Base-by-base conservation (phyloP, 2,888 invertebrate genomes). In the Pseudoips prasinana region DNA sequence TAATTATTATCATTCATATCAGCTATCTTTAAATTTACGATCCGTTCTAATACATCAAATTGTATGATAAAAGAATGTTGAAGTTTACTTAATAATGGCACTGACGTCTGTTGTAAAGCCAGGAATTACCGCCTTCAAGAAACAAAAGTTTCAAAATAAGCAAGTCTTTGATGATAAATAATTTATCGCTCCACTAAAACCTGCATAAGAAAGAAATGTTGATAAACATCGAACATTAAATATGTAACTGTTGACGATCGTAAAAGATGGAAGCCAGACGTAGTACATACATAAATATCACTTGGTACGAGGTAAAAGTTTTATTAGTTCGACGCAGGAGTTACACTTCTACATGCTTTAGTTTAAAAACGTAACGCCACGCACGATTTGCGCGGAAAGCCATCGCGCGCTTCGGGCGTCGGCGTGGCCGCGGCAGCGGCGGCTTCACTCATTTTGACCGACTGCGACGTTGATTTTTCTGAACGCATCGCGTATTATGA, bases 161-260 rank as follows among this genome's bases (percentile, higher is more conserved):
- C 78, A 61, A 71, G 68, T 73, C 85, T 88, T 88, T 88, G 87
- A 88, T 81, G 87, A 85, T 80, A 83, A 79, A 83, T 87, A 85
- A 87, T 87, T 88, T 87, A 88, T 74, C 61, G 78, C 80, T 34
- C 62, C 83, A 85, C 79, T 88, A 87, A 86, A 87, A 84, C 80
- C 80, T 83, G 83, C 76, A 85, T 84, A 84, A 87, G 86, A 87
- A 88, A 87, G 82, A 87, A 86, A 79, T 88, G 87, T 87, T 88
- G 86, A 88, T 88, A 88, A 87, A 88, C 88, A 87, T 84, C 80
- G 84, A 81, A 82, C 83, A 86, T 86, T 84, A 85, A 86, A 86
- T 86, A 87, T 87, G 85, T 86, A 87, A 88, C 88, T 85, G 86
- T 85, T 84, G 85, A 80, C 74, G 78, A 85, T 86, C 85, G 65